Evolutionary conservation across 2,888 invertebrate species (phyloP), one percentile per base, ranked within the genome.

Genomic region (Lithodes maja): DNA sequence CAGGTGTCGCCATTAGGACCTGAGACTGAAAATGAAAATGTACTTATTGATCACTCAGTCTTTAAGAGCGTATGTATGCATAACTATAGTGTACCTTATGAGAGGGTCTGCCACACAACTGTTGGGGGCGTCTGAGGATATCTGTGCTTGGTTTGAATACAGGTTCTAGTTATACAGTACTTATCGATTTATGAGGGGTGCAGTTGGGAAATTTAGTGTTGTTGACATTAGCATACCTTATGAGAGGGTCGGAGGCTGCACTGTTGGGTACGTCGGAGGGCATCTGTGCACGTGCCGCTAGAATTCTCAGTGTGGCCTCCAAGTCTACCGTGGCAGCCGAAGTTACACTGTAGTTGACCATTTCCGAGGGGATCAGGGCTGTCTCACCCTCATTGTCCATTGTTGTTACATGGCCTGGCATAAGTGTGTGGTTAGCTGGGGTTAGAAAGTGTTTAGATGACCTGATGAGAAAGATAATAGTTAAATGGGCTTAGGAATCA

Each of bases 311-410:
- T 0, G 95, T 94, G 17, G 94, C 93, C 92, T 94, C 93, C 92
- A 94, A 90, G 93, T 95, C 92, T 93, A 95, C 93, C 90, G 93
- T 93, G n/a, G 93, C 93, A 71, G 93, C 93, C 93, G 96, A 95
- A 80, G 94, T 93, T 83, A 95, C 94, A 85, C 96, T 96, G 93
- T 95, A 95, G 82, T 94, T 94, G 93, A 96, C 95, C 78, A 97
- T 94, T 93, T 96, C 95, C 0, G 95, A 93, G 0, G 96, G 96
- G 92, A 96, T 95, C 92, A 96, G 94, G 2, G 96, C 95, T 0
- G 95, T 95, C 93, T 96, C 96, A 0, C 96, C 96, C 75, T 95
- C 95, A 86, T 95, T 95, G 90, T 96, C 96, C 94, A 96, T 95
- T 83, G 96, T 95, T 80, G 96, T 93, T 1, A 96, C 94, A 93